Evolutionary conservation across 2,113 vertebrate genomes (phyloP), one percentile per base, ranked within the genome.

Genomic region (Mormyrus iriodes): DNA sequence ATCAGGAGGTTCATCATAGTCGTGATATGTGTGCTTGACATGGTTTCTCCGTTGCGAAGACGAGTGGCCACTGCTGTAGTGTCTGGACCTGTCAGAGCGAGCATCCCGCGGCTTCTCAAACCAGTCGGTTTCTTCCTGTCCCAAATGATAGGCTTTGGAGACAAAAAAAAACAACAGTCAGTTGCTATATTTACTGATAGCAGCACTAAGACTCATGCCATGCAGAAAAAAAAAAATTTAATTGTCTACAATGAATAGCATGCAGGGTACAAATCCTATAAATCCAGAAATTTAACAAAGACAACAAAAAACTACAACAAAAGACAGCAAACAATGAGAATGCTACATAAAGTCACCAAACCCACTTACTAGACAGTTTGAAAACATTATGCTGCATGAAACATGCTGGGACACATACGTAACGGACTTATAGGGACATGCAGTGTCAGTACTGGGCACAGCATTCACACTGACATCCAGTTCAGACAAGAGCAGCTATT

Each of bases 91-190:
- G 92, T 99, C 97, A 19, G 97, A 96, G 90, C 97, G 97, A n/a
- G 96, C 96, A 92, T 99, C 98, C 86, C 98, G 96, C 90, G 98
- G 98, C 92, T 99, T 99, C 95, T 99, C 98, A 97, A 99, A 99
- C 98, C 98, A 99, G 95, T 99, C 98, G 89, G 98, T 99, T 95
- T 99, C 98, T 94, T 99, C 98, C 97, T 99, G 98, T 92, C 98
- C 97, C 97, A 99, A 97, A 96, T 99, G 98, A 97, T 99, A 99
- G 90, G 98, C 98, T 99, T 99, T 96, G 88, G 95, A 95, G 97
- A 98, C 95, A 97, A 97, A 98, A 95, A 96, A 92, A 97, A 95
- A 97, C 89, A 92, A 95, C 92, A 94, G 94, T 96, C 95, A 97
- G 93, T 93, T 91, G 93, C 88, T 90, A 27, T 8, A 90, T 92